Base-by-base conservation (phyloP, 2,797 vertebrate genomes). In the Apogon hyalosoma region DNA sequence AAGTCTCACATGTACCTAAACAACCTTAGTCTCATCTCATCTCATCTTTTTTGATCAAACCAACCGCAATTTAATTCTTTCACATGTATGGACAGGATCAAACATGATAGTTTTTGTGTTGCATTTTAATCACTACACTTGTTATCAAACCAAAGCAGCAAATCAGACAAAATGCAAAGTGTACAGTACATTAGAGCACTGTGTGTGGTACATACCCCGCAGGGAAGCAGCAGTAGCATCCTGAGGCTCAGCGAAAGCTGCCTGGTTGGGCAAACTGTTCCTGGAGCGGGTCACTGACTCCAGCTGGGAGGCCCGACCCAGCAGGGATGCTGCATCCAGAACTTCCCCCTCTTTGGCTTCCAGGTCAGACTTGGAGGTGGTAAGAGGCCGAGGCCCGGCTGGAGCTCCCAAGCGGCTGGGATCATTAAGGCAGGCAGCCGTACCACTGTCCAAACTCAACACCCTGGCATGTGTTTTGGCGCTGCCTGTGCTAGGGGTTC, bases 291-390 rank as follows among this genome's bases (percentile, higher is more conserved):
- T 99, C 87, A 99, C 97, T 1, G 96, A 98, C 92, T 99, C 98
- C 91, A 99, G 94, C 80, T 98, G 98, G 74, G 97, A 98, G 88
- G 98, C 98, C 73, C 98, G 94, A 72, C 98, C 98, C 91, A 99
- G 90, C 71, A 99, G 94, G 66, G 96, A 98, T 1, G 96, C 95
- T 39, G 97, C 97, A 72, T 99, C 98, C 89, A 99, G 94, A 79
- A 99, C 96, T 92, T 99, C 98, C 87, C 98, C 98, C 92, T 99
- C 98, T 96, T 99, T 99, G 95, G 97, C 97, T 95, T 99, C 98
- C 79, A 99, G 93, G 92, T 99, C 98, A 7, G 98, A 99, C 87
- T 99, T 99, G 83, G 98, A 99, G 90, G 98, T 98, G 88, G 97
- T 99, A 80, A 99, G 94, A 70, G 96, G 95, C 67, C 96, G 96